Conservation (phyloP, 2,888 invertebrate species). For the Machimus rusticus region DNA sequence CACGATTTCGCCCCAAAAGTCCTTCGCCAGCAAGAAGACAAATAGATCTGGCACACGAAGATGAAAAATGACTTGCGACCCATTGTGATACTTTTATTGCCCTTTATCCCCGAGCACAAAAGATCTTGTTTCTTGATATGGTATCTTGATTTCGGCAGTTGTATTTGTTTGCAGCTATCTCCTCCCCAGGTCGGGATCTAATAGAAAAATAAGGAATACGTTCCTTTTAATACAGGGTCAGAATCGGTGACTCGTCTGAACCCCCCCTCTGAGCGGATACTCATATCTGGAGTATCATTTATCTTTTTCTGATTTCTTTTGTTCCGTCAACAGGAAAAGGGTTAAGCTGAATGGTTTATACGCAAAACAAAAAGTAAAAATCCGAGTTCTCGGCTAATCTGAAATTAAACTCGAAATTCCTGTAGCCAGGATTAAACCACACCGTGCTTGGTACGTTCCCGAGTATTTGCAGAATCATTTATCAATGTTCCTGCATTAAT, state of each 20-base stretch:
- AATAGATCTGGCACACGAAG: slow-evolving; percentile 7
- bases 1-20: not conserved
- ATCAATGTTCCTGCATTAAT: slow-evolving; percentile 44
- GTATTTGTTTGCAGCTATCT: slow-evolving; percentile 42
- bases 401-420: slow-evolving; percentile 46
- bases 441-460: not conserved
- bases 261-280: slow-evolving; percentile 1
- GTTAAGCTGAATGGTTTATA: slow-evolving; percentile 18
- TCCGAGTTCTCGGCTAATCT: slow-evolving; percentile 34
- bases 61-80: slow-evolving; percentile 45
- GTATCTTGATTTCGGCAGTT: slow-evolving; percentile 46
- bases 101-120: slow-evolving; percentile 19
- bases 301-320: slow-evolving; percentile 45
- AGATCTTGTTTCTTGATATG: slow-evolving; percentile 44
- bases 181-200: not conserved
- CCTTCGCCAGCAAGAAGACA: slow-evolving; percentile 11
- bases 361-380: slow-evolving; percentile 22
- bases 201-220: slow-evolving; percentile 6
- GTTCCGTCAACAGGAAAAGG: slow-evolving; percentile 41
- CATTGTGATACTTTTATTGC: slow-evolving; percentile 42
- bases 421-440: slow-evolving; percentile 33
- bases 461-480: slow-evolving; percentile 42
- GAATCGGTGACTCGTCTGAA: not conserved
- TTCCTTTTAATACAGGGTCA: not conserved
- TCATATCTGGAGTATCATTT: slow-evolving; percentile 46